A percentile compares a stretch with the other conserved stretches of the same genome.
phyloP scores from a whole-genome alignment of 2,797 vertebrate genomes.

The Lepus oiostolus region DNA sequence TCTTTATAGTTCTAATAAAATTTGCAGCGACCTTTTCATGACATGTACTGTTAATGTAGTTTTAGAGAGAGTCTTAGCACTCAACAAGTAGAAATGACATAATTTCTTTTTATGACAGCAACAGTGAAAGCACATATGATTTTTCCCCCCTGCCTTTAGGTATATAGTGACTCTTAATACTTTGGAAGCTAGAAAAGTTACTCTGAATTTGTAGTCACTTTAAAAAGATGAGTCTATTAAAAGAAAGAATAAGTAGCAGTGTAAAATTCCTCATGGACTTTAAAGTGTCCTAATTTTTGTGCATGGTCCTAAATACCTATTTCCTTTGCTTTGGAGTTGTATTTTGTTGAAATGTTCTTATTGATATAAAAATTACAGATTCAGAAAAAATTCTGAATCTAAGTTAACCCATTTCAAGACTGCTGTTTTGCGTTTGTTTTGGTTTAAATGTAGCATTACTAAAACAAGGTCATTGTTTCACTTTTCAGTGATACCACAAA shows the following conservation, averaged over 20 bases:
- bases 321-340: slow-evolving; percentile 33
- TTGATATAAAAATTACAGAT: neutral
- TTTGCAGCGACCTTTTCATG: neutral
- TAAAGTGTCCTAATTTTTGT: slow-evolving; percentile 42
- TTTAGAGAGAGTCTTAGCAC: slow-evolving; percentile 29
- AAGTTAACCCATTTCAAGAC: slow-evolving; percentile 23
- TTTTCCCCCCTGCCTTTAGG: neutral
- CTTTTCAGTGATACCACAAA: neutral
- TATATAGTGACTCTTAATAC: slow-evolving; percentile 27
- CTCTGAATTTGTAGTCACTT: slow-evolving; percentile 15
- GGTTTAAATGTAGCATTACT: slow-evolving; percentile 17
- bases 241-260: neutral
- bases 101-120: neutral
- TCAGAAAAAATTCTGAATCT: neutral
- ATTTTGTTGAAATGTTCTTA: slow-evolving; percentile 55
- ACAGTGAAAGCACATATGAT: neutral
- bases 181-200: slow-evolving; percentile 45
- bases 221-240: neutral
- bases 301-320: neutral
- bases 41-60: neutral
- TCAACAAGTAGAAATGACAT: neutral
- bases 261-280: slow-evolving; percentile 31
- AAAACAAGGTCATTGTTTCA: neutral
- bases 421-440: slow-evolving; percentile 4
- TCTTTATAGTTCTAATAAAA: neutral